phyloP scores from a whole-genome alignment of 2,888 invertebrate species.

The Saturnia japonica region DNA sequence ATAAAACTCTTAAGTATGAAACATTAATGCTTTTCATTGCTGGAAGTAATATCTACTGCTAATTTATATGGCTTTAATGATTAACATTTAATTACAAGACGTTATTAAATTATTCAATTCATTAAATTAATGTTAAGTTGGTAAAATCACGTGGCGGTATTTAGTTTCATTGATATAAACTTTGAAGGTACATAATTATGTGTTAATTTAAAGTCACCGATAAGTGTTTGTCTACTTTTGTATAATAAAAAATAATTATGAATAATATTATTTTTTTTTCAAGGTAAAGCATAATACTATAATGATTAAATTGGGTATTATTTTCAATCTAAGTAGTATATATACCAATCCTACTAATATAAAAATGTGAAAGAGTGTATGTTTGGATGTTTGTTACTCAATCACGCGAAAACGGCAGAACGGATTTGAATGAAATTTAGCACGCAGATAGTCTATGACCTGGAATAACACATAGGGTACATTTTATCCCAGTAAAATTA shows the following conservation, averaged over 20 bases:
- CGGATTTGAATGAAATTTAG: too few relatives aligned
- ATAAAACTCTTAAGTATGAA: not conserved
- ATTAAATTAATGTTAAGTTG: not conserved
- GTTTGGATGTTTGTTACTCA: too few relatives aligned
- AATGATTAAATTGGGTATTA: not conserved
- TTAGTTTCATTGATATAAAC: not conserved
- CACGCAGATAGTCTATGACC: too few relatives aligned
- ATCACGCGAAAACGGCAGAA: too few relatives aligned
- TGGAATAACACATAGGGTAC: too few relatives aligned
- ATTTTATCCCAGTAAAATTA: too few relatives aligned
- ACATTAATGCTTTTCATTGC: not conserved
- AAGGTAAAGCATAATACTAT: not conserved
- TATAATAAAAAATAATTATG: not conserved
- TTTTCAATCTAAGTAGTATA: not conserved
- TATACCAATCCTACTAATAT: too few relatives aligned
- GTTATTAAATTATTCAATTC: not conserved
- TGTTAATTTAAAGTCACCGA: not conserved
- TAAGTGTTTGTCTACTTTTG: not conserved
- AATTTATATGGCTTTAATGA: constrained; percentile 5
- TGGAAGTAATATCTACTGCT: not conserved
- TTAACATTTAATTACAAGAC: not conserved
- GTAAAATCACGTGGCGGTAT: not conserved
- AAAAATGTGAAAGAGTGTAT: too few relatives aligned
- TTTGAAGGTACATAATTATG: not conserved
- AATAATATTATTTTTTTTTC: not conserved